These are phyloP conservation scores for Anniella stebbinsi DNA, from an alignment of 2,797 vertebrate genomes.

Conservation along the genomic window DNA sequence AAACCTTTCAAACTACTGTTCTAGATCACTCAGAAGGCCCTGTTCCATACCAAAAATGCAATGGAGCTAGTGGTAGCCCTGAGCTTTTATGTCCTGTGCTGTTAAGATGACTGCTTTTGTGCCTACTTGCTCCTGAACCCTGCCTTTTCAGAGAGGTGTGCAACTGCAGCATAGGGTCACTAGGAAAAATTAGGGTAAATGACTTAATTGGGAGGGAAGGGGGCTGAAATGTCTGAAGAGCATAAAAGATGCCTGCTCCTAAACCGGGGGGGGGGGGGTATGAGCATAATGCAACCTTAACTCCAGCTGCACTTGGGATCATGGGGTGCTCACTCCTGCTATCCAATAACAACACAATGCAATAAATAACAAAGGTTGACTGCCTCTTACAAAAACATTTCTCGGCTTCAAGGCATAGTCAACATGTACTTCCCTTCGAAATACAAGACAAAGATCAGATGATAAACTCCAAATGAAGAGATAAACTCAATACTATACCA, in stretches of 20 bases:
- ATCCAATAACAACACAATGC: neutral
- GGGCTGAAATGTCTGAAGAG: too few relatives aligned
- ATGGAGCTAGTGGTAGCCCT: neutral
- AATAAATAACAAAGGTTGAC: neutral
- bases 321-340: neutral
- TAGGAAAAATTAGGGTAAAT: neutral
- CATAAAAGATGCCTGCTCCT: neutral
- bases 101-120: neutral
- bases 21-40: neutral
- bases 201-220: neutral
- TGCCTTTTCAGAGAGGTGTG: neutral
- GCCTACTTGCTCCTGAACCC: neutral
- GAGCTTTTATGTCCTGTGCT: neutral
- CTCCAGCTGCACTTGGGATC: neutral
- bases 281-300: neutral
- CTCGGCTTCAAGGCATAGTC: neutral
- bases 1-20: neutral
- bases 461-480: neutral
- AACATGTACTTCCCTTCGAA: neutral
- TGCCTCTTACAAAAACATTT: neutral
- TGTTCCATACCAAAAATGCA: neutral
- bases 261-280: neutral
- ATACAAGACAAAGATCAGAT: neutral
- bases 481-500: neutral
- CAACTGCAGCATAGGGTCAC: neutral